Evolutionary conservation across 2,888 invertebrate species (phyloP).

Genomic region (Apeira syringaria): DNA sequence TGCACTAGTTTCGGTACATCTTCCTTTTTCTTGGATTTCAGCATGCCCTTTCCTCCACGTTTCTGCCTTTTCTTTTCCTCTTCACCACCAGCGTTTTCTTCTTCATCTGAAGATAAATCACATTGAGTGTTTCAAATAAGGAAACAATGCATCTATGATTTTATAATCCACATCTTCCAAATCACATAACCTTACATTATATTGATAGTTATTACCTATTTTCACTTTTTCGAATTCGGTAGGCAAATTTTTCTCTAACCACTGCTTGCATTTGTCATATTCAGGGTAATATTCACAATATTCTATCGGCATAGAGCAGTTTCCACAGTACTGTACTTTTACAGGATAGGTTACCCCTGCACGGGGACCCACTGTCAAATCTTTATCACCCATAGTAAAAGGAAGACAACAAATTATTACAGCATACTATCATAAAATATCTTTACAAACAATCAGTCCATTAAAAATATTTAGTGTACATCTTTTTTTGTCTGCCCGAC

Average conservation of each 20-base stretch:
- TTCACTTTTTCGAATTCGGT: constrained; percentile 95
- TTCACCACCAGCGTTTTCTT: constrained; percentile 89
- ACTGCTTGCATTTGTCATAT: constrained; percentile 98
- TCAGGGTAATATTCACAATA: constrained; percentile 99
- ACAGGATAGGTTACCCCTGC: constrained; percentile 91
- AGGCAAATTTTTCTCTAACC: constrained; percentile 97
- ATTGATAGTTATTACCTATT: constrained; percentile 76
- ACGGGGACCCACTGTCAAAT: constrained; percentile 86
- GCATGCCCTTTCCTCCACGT: constrained; percentile 97
- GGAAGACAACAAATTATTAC: constrained; percentile 29
- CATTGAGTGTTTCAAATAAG: too few species aligned
- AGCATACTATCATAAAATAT: too few species aligned
- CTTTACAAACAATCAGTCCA: too few species aligned
- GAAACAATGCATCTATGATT: too few species aligned
- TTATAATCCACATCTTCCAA: too few species aligned
- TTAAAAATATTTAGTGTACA: too few species aligned
- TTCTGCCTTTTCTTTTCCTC: constrained; percentile 98
- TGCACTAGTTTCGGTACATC: constrained; percentile 94
- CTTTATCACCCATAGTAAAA: constrained; percentile 81
- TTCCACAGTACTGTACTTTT: constrained; percentile 95
- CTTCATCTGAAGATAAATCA: constrained; percentile 70
- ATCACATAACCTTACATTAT: constrained; percentile 34
- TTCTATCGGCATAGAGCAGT: constrained; percentile 97
- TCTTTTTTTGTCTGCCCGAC: too few species aligned
- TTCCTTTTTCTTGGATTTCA: constrained; percentile 97